Evolutionary conservation across 1,140 invertebrate genomes (phyloP).

Genomic region (Lineus longissimus): DNA sequence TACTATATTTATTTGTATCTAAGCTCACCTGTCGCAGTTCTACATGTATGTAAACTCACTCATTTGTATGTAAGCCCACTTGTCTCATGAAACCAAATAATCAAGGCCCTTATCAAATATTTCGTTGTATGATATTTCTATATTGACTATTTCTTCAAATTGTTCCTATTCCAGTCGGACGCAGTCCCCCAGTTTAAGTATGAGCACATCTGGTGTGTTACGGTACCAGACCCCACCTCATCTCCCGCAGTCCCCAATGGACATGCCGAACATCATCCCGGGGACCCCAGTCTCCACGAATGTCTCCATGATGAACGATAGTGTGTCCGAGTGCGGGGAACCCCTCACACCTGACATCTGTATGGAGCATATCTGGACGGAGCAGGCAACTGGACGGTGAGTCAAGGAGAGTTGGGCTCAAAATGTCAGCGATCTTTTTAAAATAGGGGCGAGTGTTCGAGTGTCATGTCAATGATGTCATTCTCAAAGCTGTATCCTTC

Average conservation of each 20-base stretch:
- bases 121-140: no score
- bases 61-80: no score
- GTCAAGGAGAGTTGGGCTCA: not conserved
- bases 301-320: slow-evolving; percentile 40
- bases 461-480: no score
- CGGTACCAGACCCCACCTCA: slow-evolving; percentile 38
- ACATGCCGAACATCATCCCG: slow-evolving; percentile 14
- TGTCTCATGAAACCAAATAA: no score
- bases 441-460: no score
- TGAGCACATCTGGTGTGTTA: slow-evolving; percentile 23
- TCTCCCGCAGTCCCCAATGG: slow-evolving; percentile 27
- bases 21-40: no score
- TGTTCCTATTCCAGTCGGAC: slow-evolving; percentile 37
- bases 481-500: no score
- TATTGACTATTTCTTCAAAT: not conserved
- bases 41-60: no score
- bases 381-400: slow-evolving; percentile 46
- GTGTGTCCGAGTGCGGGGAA: slow-evolving; percentile 56
- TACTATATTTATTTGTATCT: no score
- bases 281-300: slow-evolving; percentile 23
- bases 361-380: slow-evolving; percentile 84
- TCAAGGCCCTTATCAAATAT: no score
- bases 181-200: slow-evolving; percentile 32
- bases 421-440: no score
- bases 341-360: slow-evolving; percentile 79